A percentile compares a stretch with the other conserved stretches of the same genome.
phyloP scores from a whole-genome alignment of 2,888 invertebrate species.

The Miltochrista miniata region DNA sequence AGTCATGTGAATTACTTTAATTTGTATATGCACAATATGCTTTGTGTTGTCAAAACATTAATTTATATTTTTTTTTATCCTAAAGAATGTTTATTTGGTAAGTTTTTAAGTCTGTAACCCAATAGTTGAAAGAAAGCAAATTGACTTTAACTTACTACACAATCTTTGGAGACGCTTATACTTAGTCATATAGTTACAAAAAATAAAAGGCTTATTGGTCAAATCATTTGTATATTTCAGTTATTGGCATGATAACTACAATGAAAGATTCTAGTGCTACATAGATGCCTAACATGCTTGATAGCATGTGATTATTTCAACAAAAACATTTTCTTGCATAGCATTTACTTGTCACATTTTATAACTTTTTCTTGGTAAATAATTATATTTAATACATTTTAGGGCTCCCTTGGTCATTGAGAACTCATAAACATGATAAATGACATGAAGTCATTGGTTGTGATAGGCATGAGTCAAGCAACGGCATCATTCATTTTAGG shows the following conservation, averaged over 20 bases:
- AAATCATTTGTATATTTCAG: slow-evolving; percentile 60
- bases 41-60: slow-evolving; percentile 41
- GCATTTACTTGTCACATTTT: no score
- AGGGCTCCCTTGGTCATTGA: no score
- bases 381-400: no score
- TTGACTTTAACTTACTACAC: background rate
- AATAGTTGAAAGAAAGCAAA: background rate
- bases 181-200: slow-evolving; percentile 41
- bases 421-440: no score
- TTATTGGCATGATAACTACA: background rate
- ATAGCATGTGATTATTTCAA: no score
- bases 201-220: slow-evolving; percentile 76
- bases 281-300: background rate
- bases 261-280: background rate
- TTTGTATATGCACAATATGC: slow-evolving; percentile 44
- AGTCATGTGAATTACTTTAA: slow-evolving; percentile 30
- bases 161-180: slow-evolving; percentile 27
- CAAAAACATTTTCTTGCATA: no score
- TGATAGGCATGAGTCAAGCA: no score
- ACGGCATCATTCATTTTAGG: background rate
- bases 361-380: no score
- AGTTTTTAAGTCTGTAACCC: background rate
- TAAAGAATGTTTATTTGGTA: slow-evolving; percentile 1
- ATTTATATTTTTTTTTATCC: slow-evolving; percentile 17
- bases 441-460: no score